Percentiles rank a stretch among this genome's conserved stretches.
Conservation (phyloP, 1,140 invertebrate species). For the Lepidurus couesii region DNA sequence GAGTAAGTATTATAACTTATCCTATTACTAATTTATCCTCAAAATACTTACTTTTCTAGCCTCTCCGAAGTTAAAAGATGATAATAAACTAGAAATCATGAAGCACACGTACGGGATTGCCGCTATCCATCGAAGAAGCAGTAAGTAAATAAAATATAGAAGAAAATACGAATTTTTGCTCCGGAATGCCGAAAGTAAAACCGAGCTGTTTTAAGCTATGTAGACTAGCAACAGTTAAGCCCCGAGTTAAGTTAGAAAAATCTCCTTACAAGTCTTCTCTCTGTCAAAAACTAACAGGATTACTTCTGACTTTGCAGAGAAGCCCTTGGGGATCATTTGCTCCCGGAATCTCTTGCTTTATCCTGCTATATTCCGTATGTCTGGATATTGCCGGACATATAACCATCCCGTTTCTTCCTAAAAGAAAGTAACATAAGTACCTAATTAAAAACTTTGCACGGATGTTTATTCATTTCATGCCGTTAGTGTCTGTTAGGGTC, state of each 20-base stretch:
- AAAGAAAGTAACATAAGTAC: background rate
- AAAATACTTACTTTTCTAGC: too few species aligned
- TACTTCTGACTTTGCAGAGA: slow-evolving; percentile 2
- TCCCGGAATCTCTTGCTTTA: background rate
- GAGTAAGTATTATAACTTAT: too few species aligned
- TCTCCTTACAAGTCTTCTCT: slow-evolving; percentile 8
- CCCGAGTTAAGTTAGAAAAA: background rate
- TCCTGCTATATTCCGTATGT: background rate
- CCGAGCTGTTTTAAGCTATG: too few species aligned
- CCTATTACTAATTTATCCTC: too few species aligned
- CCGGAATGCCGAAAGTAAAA: too few species aligned
- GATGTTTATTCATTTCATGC: background rate
- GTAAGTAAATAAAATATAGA: too few species aligned
- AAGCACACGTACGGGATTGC: too few species aligned
- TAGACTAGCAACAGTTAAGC: background rate
- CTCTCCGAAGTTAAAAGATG: too few species aligned
- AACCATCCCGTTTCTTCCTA: background rate
- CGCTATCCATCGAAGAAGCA: too few species aligned
- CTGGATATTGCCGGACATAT: background rate
- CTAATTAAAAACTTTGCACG: background rate
- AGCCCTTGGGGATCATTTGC: background rate
- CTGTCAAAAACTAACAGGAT: slow-evolving; percentile 1
- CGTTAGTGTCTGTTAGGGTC: background rate
- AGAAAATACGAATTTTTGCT: too few species aligned
- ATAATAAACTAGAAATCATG: too few species aligned